A percentile compares a stretch with the other conserved stretches of the same genome.
phyloP scores from a whole-genome alignment of 1,140 invertebrate species.

The Drosophila lowei region DNA sequence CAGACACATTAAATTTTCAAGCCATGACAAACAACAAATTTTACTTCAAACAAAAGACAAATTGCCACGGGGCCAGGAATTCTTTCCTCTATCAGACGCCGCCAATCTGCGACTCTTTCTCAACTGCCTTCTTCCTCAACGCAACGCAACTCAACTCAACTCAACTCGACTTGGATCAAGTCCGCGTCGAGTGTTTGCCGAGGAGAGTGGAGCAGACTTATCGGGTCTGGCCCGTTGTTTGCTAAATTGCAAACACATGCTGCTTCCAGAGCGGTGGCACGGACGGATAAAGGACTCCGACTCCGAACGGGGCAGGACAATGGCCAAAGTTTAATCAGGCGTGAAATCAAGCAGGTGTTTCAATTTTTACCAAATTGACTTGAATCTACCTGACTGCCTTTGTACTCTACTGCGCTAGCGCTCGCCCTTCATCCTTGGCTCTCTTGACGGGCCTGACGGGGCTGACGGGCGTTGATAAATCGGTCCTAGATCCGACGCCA shows the following conservation, averaged over 20 bases:
- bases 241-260: constrained; percentile 81
- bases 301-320: constrained; percentile 50
- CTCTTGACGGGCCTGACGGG: neutral
- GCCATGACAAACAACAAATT: constrained; percentile 74
- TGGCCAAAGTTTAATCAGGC: constrained; percentile 78
- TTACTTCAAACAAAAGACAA: constrained; percentile 81
- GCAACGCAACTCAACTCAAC: constrained; percentile 21
- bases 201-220: constrained; percentile 63
- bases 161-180: constrained; percentile 33
- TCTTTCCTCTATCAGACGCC: constrained; percentile 60
- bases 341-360: constrained; percentile 81
- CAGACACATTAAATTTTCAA: constrained; percentile 65
- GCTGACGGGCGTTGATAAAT: constrained; percentile 54
- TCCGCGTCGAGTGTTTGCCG: constrained; percentile 70
- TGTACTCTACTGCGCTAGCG: neutral
- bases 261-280: constrained; percentile 41
- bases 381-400: constrained; percentile 51
- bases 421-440: constrained; percentile 9
- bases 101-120: constrained; percentile 59
- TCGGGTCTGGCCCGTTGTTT: constrained; percentile 71
- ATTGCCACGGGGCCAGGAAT: constrained; percentile 62
- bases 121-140: constrained; percentile 25
- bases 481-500: neutral
- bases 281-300: constrained; percentile 13
- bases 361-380: constrained; percentile 81